Percentiles rank a stretch among this genome's conserved stretches.
Evolutionary conservation across 2,888 invertebrate species (phyloP).

Genomic region (Herminia tarsipennalis): DNA sequence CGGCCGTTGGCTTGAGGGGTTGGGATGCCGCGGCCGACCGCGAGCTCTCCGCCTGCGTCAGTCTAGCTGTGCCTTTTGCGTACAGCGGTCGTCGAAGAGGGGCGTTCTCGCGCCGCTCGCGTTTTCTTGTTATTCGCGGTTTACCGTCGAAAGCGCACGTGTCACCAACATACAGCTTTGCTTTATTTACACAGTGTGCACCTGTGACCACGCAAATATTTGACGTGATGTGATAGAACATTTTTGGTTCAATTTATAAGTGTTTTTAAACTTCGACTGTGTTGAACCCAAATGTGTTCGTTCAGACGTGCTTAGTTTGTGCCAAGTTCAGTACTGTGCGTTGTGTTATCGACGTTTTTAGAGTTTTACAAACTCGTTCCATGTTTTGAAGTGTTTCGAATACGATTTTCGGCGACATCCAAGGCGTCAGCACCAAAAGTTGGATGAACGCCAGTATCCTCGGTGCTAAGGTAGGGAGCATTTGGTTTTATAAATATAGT

Average conservation of each 20-base stretch:
- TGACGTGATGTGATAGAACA: slow-evolving; percentile 79
- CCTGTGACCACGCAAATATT: slow-evolving; percentile 79
- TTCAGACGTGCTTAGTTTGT: slow-evolving; percentile 67
- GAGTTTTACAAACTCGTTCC: slow-evolving; percentile 58
- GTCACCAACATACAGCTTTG: slow-evolving; percentile 64
- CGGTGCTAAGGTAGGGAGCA: slow-evolving; percentile 77
- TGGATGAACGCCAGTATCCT: slow-evolving; percentile 84
- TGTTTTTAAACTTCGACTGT: slow-evolving; percentile 56
- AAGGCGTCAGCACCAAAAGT: slow-evolving; percentile 71
- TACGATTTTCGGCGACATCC: slow-evolving; percentile 77
- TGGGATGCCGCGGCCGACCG: slow-evolving; percentile 57
- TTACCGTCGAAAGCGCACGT: slow-evolving; percentile 79
- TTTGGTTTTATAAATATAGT: slow-evolving; percentile 49
- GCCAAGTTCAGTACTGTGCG: slow-evolving; percentile 64
- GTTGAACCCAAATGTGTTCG: slow-evolving; percentile 59
- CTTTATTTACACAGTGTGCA: slow-evolving; percentile 66
- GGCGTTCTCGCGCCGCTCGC: slow-evolving; percentile 52
- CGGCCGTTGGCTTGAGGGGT: slow-evolving; percentile 49
- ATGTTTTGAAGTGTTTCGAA: slow-evolving; percentile 63
- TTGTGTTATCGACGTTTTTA: slow-evolving; percentile 51
- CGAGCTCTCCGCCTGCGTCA: slow-evolving; percentile 54
- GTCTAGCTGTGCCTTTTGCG: slow-evolving; percentile 76
- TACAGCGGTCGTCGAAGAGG: slow-evolving; percentile 73
- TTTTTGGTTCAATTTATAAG: slow-evolving; percentile 65
- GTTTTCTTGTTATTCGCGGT: slow-evolving; percentile 74